Percentiles rank a stretch among this genome's conserved stretches.
Conservation (phyloP, 2,113 vertebrate genomes). For the Psittacula cyanocephala region DNA sequence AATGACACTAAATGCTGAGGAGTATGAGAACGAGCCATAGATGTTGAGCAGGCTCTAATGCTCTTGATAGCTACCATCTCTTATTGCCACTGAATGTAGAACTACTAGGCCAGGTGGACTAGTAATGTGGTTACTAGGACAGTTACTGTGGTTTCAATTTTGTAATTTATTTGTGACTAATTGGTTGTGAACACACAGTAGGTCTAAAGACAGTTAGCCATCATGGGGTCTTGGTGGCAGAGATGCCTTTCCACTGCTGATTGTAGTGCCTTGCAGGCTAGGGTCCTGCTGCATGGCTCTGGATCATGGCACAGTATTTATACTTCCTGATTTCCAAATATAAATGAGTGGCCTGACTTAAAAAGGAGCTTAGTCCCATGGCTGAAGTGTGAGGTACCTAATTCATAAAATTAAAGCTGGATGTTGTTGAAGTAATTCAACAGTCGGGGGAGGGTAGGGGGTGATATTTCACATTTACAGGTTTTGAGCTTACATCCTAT, state of each 20-base stretch:
- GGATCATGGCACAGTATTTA: neutral
- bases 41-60: neutral
- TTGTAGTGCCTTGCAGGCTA: neutral
- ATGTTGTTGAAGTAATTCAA: neutral
- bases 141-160: neutral
- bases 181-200: neutral
- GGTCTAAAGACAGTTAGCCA: neutral
- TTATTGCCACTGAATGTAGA: neutral
- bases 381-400: neutral
- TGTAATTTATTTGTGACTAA: neutral
- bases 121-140: neutral
- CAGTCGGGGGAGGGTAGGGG: neutral
- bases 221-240: neutral
- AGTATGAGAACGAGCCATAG: neutral
- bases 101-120: neutral
- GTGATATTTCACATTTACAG: neutral
- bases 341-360: neutral
- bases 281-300: neutral
- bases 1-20: neutral
- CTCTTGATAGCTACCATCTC: neutral
- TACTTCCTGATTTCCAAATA: neutral
- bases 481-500: neutral
- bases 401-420: neutral
- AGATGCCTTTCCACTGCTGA: neutral
- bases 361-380: neutral